Base-by-base conservation (phyloP, 2,113 vertebrate genomes). In the Charadrius vociferus region DNA sequence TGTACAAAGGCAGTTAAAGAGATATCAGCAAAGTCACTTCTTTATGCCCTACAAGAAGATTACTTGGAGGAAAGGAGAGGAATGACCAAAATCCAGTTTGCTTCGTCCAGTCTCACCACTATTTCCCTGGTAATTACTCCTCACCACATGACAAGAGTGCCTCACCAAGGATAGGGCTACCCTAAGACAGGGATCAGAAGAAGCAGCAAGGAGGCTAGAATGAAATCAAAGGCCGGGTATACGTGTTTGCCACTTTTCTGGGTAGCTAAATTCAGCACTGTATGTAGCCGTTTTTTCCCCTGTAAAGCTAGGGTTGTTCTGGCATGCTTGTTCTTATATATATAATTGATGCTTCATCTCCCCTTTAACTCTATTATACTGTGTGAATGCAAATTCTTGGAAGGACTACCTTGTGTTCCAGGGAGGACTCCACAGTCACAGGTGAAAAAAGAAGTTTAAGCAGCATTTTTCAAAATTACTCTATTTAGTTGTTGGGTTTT, bases 401-500 rank as follows among this genome's bases (percentile, higher is more conserved):
- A 81, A 91, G 27, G 7, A 71, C 34, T 49, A 2, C 34, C 10
- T n/a, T 43, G 18, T 77, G 11, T 36, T 88, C 6, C 22, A 65
- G n/a, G 10, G 71, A 80, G 36, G 9, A 39, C 21, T 80, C 9
- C 5, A 30, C 2, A 37, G 2, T 1, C 72, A 7, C 39, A 80
- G 5, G 6, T 15, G 39, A 41, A 88, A 50, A 2, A 72, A 24
- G 20, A 55, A 34, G 6, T 47, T 36, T 53, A 80, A 77, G 27
- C 4, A 80, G 19, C 1, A 68, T 18, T 18, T 72, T 68, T 82
- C 4, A 12, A 63, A 90, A 56, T 67, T 24, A 19, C 2, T 65
- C 1, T 37, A 29, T 70, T 43, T 49, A 5, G 7, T 34, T 50
- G 0, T 27, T 65, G 34, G 43, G 4, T 0, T 0, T n/a, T 85